Base-by-base conservation (phyloP, 2,888 invertebrate species). In the Leptinotarsa haldemani region DNA sequence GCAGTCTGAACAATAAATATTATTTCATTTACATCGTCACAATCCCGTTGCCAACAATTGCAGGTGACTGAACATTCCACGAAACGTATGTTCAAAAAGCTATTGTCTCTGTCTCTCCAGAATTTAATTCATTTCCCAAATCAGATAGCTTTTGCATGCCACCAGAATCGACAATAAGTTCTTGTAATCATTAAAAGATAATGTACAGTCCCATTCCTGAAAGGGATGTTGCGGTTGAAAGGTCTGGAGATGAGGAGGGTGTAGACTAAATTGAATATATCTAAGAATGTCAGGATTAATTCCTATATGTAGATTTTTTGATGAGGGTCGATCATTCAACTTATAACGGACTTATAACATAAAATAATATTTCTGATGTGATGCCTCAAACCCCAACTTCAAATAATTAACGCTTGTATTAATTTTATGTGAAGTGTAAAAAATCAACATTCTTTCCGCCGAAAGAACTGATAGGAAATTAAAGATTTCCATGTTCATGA, bases 131-230 rank as follows among this genome's bases (percentile, higher is more conserved):
- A 47, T 40, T 65, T 52, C 30, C 56, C 48, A 12, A 48, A 65
- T 40, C 52, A 22, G 22, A 40, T 56, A 46, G 15, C 61, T n/a
- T 47, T 40, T 18, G 69, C 40, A 50, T 53, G 65, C 20, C 73
- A 30, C 64, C 56, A 64, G 76, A 75, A 78, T 61, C 72, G 71
- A 71, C 76, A 76, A 77, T 79, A 76, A 78, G 74, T 63, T 68
- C 74, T 71, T 73, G 76, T 78, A 77, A 77, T 78, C 77, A 80
- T 78, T 76, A 77, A 74, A 74, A 77, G 75, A 79, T 79, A 80
- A 79, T 77, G 78, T 77, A 79, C 69, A 73, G 22, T 15, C 22
- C 1, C 13, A 13, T 56, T 56, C 22, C 22, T 22, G 56, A 15
- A 22, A 12, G 22, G 22, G 56, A 56, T 25, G 22, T 22, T 56